Evolutionary conservation across 2,888 invertebrate species (phyloP), one percentile per base, ranked within the genome.

Genomic region (Eupithecia centaureata): DNA sequence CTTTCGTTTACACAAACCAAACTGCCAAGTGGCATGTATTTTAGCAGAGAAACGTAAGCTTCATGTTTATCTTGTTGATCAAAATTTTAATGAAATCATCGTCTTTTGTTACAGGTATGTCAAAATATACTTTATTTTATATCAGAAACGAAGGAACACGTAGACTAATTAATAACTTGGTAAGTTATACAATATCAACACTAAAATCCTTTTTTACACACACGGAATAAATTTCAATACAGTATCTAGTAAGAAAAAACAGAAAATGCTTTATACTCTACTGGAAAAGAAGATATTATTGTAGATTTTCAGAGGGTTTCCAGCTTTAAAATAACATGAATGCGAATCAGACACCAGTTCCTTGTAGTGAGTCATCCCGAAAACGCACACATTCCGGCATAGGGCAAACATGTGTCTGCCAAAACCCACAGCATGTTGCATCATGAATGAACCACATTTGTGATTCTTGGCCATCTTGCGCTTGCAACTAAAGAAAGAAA

Each of bases 401-500:
- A 65, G 61, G 51, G 54, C 58, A 65, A 59, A 58, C 62, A 65
- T 60, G 63, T 60, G 60, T 65, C 47, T 65, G 61, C 71, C 67
- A 67, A 59, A 65, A 47, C 7, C 60, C 18, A 57, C 69, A 71
- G 60, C 54, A 56, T 61, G 56, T 69, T 65, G 38, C 69, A 63
- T 65, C 71, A 73, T 57, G 32, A 59, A 59, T 61, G 59, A 67
- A 47, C 52, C 42, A 56, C 38, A 27, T 77, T 78, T 75, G 80
- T 77, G 78, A 78, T 77, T 76, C 75, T 77, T 79, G 77, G 77
- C 72, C 73, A 67, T 74, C 72, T 72, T 72, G 65, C 28, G 47
- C 35, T 63, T 56, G 7, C 25, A 33, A 67, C 30, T 12, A n/a
- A n/a, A n/a, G n/a, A n/a, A n/a, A n/a, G n/a, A n/a, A n/a, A n/a